Evolutionary conservation across 2,797 vertebrate species (phyloP), one percentile per base, ranked within the genome.

Genomic region (Tympanoctomys barrerae): DNA sequence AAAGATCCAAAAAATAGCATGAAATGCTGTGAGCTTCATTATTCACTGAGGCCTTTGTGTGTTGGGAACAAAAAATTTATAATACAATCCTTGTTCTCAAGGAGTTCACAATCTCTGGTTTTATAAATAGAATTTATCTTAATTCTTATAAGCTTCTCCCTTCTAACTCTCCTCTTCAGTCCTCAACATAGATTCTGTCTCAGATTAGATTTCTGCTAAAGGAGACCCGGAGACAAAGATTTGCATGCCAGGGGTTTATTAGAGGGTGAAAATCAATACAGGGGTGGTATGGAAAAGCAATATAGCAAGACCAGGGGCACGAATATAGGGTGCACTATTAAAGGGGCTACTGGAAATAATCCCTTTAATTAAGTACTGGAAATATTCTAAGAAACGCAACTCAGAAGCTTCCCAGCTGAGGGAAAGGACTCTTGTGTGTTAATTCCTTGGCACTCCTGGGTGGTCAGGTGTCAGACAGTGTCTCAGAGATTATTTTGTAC

Each of bases 161-260:
- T 95, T 83, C 24, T 52, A n/a, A 42, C 12, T 16, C 4, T n/a
- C 19, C 31, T 7, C 36, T 19, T 70, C 3, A 18, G 22, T 3
- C 19, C 33, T 92, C 77, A 36, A 22, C 64, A 22, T 91, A 64
- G 52, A 42, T 91, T 52, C 49, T 31, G 26, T 36, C 52, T 86
- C 86, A 61, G 22, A 81, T 91, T 70, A 49, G 19, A 12, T 85
- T 90, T 84, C 52, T 36, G 83, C 28, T 87, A 89, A 86, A 83
- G 66, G 12, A 28, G 52, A 91, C 1, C 11, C 39, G 6, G 16
- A 73, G n/a, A 80, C 22, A 89, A 94, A 28, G 39, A 78, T 71
- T 54, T 94, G 22, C n/a, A 8, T n/a, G 26, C 0, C 33, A 80
- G 59, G 9, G 7, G 8, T 14, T 94, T 75, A 80, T 77, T 70